Evolutionary conservation across 2,797 vertebrate genomes (phyloP).

Genomic region (Malacoctenus gilli): DNA sequence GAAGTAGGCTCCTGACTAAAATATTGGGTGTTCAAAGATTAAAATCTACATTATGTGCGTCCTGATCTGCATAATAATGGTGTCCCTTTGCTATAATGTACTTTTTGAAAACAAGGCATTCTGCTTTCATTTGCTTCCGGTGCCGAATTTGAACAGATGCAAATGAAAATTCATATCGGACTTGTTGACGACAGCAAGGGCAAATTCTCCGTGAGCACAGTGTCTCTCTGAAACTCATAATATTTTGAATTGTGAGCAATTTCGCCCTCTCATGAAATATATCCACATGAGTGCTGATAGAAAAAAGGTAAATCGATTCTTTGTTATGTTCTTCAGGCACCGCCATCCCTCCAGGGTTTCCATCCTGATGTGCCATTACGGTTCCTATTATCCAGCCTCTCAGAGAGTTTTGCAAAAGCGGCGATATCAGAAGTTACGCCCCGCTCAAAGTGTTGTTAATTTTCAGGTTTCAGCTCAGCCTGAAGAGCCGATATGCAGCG

Average conservation of each 20-base stretch:
- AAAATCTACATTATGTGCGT: constrained; percentile 10
- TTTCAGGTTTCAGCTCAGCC: constrained; percentile 36
- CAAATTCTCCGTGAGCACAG: constrained; percentile 8
- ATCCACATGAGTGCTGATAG: constrained; percentile 50
- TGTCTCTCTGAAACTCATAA: constrained; percentile 43
- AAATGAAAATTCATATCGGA: constrained; percentile 36
- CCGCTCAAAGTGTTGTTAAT: constrained; percentile 46
- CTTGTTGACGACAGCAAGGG: constrained; percentile 37
- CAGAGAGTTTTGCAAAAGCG: constrained; percentile 40
- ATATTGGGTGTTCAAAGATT: constrained; percentile 6
- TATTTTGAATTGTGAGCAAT: constrained; percentile 59
- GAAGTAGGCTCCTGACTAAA: neutral
- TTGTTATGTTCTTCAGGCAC: constrained; percentile 43
- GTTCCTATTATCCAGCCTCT: constrained; percentile 58
- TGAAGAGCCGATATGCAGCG: constrained; percentile 2
- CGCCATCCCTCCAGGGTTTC: constrained; percentile 44
- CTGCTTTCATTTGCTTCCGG: constrained; percentile 22
- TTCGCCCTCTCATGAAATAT: constrained; percentile 62
- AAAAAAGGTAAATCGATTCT: constrained; percentile 52
- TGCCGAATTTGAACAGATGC: constrained; percentile 27
- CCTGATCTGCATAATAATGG: constrained; percentile 17
- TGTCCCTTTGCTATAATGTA: neutral
- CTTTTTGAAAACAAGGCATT: constrained; percentile 12
- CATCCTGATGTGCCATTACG: constrained; percentile 46
- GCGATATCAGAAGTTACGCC: constrained; percentile 41